Evolutionary conservation across 2,797 vertebrate species (phyloP).

Genomic region (Limnodromus scolopaceus): DNA sequence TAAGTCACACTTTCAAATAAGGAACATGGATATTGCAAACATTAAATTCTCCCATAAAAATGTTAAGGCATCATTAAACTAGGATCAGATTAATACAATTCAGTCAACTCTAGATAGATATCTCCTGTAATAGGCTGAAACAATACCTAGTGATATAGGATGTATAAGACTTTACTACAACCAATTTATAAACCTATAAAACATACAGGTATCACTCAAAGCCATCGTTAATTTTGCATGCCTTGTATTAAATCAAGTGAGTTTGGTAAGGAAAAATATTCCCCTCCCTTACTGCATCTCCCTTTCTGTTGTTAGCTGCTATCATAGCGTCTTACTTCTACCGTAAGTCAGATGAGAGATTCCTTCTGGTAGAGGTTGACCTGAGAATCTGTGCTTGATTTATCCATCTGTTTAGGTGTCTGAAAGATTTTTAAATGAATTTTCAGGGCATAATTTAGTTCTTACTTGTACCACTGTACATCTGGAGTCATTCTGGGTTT

Average conservation of each 20-base stretch:
- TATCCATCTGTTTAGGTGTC: constrained; percentile 71
- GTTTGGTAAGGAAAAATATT: constrained; percentile 53
- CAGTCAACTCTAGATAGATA: constrained; percentile 83
- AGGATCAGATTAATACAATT: constrained; percentile 86
- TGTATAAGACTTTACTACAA: constrained; percentile 79
- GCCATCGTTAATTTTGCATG: constrained; percentile 74
- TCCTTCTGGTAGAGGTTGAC: constrained; percentile 71
- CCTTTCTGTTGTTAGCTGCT: constrained; percentile 64
- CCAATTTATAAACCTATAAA: constrained; percentile 84
- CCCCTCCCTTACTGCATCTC: constrained; percentile 37
- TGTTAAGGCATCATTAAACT: constrained; percentile 87
- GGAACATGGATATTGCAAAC: constrained; percentile 85
- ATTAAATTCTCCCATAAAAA: constrained; percentile 86
- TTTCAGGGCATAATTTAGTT: constrained; percentile 51
- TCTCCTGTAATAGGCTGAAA: constrained; percentile 81
- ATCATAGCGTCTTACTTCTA: constrained; percentile 61
- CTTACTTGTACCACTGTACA: constrained; percentile 17
- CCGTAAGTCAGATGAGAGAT: constrained; percentile 72
- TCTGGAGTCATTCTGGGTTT: background rate
- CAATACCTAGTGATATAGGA: constrained; percentile 81
- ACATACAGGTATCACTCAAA: constrained; percentile 82
- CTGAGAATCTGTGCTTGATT: constrained; percentile 65
- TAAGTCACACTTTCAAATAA: constrained; percentile 86
- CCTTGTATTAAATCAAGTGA: constrained; percentile 76
- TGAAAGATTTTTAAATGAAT: constrained; percentile 66